These are phyloP conservation scores for Onychostruthus taczanowskii DNA, from an alignment of 2,113 vertebrate genomes.

Conservation along the genomic window DNA sequence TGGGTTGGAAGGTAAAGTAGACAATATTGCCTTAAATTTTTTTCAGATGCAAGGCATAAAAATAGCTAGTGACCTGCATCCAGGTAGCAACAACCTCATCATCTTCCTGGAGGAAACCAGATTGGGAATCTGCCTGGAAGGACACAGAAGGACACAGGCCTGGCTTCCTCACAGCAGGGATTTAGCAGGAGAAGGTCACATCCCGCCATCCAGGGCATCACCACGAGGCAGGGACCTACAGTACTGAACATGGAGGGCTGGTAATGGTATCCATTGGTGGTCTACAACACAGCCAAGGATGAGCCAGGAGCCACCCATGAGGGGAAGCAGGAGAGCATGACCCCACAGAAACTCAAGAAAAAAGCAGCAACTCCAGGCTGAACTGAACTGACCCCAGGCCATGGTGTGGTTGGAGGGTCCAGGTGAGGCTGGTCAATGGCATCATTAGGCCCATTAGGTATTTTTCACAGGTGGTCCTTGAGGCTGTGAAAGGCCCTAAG, in stretches of 20 bases:
- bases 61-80: not conserved
- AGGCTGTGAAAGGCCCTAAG: not conserved
- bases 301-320: not conserved
- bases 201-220: not conserved
- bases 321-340: not conserved
- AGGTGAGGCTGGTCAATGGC: not conserved
- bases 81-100: not conserved
- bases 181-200: not conserved
- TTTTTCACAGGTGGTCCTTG: not conserved
- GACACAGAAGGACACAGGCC: accelerated
- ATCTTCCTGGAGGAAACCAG: not conserved
- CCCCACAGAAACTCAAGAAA: not conserved
- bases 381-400: not conserved
- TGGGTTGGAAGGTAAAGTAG: not conserved
- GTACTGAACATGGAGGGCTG: accelerated
- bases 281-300: not conserved
- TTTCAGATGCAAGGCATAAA: not conserved
- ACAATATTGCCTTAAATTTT: not conserved
- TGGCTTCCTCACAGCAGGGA: not conserved
- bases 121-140: not conserved
- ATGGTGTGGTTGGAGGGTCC: not conserved
- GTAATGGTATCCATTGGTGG: accelerated
- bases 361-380: not conserved
- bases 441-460: accelerated
- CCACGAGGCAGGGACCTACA: accelerated